These are phyloP conservation scores for Calyptommatus sinebrachiatus DNA, from an alignment of 2,113 vertebrate genomes.

Conservation along the genomic window DNA sequence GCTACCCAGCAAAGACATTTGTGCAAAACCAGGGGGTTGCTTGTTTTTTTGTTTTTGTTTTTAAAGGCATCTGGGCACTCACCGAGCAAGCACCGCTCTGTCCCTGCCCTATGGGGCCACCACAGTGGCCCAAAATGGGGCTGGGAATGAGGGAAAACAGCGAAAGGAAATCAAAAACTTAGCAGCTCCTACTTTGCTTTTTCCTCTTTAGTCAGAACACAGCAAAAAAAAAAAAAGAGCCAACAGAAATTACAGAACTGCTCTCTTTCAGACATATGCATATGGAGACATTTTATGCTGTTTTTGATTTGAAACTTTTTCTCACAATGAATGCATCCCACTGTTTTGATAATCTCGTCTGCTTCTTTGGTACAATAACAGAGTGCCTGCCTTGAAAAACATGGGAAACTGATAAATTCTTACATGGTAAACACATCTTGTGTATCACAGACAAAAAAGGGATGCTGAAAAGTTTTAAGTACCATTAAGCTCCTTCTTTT, in stretches of 20 bases:
- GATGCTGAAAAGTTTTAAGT: background rate
- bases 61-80: too few relatives aligned
- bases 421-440: background rate
- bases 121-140: too few relatives aligned
- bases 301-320: background rate
- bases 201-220: too few relatives aligned
- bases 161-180: background rate
- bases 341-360: background rate
- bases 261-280: background rate
- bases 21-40: too few relatives aligned
- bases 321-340: background rate
- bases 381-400: background rate
- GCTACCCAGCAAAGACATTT: background rate
- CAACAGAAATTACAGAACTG: background rate
- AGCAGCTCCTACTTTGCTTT: too few relatives aligned
- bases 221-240: background rate
- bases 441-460: background rate
- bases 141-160: background rate
- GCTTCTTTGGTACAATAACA: background rate
- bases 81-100: too few relatives aligned
- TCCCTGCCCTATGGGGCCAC: too few relatives aligned
- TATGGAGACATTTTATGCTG: background rate
- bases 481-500: background rate
- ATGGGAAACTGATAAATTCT: background rate
- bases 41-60: too few relatives aligned